Conservation (phyloP, 2,888 invertebrate species). For the Tortrix viridana region DNA sequence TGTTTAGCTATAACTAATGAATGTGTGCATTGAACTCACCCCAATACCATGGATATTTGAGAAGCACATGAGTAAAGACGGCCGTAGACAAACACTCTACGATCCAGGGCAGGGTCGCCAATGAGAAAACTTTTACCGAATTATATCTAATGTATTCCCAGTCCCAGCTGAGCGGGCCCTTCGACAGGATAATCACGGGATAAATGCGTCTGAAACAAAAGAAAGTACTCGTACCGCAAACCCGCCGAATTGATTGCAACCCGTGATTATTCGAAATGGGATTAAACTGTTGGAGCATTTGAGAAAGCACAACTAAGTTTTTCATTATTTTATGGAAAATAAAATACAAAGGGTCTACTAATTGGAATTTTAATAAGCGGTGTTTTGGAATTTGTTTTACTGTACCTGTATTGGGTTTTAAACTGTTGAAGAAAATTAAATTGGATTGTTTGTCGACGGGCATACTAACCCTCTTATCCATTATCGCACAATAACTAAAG, state of each 20-base stretch:
- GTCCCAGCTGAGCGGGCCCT: constrained; percentile 77
- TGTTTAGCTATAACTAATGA: background rate
- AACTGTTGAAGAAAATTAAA: constrained; percentile 8
- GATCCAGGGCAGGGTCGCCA: constrained; percentile 78
- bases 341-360: constrained; percentile 14
- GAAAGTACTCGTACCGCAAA: constrained; percentile 36
- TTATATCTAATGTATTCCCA: constrained; percentile 80
- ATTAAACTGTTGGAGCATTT: constrained; percentile 38
- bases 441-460: background rate
- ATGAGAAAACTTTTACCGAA: constrained; percentile 75
- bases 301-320: constrained; percentile 24
- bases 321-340: constrained; percentile 11
- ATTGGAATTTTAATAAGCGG: constrained; percentile 22
- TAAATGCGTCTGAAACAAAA: constrained; percentile 73
- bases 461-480: too few species aligned
- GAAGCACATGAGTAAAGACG: constrained; percentile 70
- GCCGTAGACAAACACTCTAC: constrained; percentile 76
- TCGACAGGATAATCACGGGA: constrained; percentile 78
- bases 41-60: constrained; percentile 80
- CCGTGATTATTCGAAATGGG: constrained; percentile 35
- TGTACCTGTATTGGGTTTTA: constrained; percentile 2
- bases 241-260: constrained; percentile 41
- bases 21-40: constrained; percentile 63
- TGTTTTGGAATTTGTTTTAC: constrained; percentile 1
- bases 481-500: too few species aligned